Evolutionary conservation across 2,113 vertebrate genomes (phyloP).

Genomic region (Halichoerus grypus): DNA sequence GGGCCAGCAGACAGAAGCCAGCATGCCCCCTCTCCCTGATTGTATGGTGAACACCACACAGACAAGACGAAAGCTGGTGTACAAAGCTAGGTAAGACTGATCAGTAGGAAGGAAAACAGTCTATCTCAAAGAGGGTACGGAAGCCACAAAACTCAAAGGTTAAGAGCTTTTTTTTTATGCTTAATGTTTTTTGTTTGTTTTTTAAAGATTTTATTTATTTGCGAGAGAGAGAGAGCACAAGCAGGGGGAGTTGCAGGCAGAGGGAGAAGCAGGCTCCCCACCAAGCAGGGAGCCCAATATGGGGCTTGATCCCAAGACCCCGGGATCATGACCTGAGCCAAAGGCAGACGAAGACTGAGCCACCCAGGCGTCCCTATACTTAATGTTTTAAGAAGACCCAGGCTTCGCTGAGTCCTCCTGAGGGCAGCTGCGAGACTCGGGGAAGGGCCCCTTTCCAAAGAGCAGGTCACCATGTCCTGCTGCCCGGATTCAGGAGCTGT

Average conservation of each 20-base stretch:
- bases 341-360: too few species aligned
- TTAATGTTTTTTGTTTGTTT: neutral
- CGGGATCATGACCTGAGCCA: too few species aligned
- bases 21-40: rapidly evolving
- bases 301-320: too few species aligned
- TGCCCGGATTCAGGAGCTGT: neutral
- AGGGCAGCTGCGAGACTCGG: rapidly evolving
- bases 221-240: too few species aligned
- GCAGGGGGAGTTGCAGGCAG: too few species aligned
- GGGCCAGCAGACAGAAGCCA: neutral
- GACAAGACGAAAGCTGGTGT: neutral
- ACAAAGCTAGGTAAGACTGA: neutral
- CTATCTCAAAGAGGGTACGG: neutral
- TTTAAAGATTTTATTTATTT: too few species aligned
- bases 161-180: neutral
- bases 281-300: too few species aligned
- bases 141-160: neutral
- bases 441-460: neutral
- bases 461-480: rapidly evolving
- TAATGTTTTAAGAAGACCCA: neutral
- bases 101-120: neutral
- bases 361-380: too few species aligned
- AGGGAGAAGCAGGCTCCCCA: too few species aligned
- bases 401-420: neutral
- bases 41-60: rapidly evolving